Conservation (phyloP, 35 echinoderm and acorn worm species). For the Ophioderma brevispina region DNA sequence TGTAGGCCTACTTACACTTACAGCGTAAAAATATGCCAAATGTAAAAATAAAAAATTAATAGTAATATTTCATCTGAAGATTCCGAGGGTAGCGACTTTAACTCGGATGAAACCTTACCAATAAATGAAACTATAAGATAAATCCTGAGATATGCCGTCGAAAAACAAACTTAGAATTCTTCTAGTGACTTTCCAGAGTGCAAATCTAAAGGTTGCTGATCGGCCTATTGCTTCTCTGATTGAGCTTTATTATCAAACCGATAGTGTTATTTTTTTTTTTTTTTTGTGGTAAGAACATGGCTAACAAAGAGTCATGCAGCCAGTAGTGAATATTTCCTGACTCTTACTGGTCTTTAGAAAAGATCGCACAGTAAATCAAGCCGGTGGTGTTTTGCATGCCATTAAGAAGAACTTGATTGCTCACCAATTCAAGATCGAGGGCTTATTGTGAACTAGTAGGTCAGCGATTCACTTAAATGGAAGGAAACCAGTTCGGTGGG, state of each 20-base stretch:
- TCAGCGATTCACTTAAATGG: constrained; percentile 15
- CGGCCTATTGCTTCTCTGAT: not conserved
- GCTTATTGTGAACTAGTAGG: constrained; percentile 17
- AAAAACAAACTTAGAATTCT: constrained; percentile 7
- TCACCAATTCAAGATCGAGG: not conserved
- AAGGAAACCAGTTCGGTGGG: constrained; percentile 10
- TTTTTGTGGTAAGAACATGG: constrained; percentile 36
- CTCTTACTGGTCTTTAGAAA: constrained; percentile 14
- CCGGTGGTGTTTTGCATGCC: not conserved
- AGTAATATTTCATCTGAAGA: not conserved
- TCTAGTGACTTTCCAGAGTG: constrained; percentile 40
- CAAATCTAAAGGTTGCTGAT: not conserved
- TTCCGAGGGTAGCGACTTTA: not conserved
- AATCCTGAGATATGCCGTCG: not conserved
- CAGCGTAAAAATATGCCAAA: not conserved
- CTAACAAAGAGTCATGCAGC: constrained; percentile 23
- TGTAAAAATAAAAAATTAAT: not conserved
- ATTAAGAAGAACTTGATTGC: not conserved
- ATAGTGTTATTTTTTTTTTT: no score
- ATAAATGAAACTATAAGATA: not conserved
- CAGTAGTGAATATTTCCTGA: constrained; percentile 49
- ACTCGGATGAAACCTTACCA: not conserved
- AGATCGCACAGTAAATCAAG: not conserved
- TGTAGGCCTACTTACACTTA: no score
- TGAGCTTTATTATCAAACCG: constrained; percentile 28